phyloP scores from a whole-genome alignment of 1,140 invertebrate genomes.

The Drepana arcuata region DNA sequence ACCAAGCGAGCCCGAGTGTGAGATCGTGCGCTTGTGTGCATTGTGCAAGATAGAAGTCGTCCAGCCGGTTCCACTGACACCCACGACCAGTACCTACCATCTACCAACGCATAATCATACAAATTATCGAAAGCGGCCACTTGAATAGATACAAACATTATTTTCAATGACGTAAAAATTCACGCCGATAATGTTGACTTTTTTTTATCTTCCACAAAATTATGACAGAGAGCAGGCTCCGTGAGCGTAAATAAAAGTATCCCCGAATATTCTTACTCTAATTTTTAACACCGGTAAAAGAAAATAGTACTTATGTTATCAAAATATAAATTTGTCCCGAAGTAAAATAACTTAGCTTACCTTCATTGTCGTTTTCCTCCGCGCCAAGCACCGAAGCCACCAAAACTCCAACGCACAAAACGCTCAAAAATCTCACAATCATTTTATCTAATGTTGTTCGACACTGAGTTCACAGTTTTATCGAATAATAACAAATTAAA shows the following conservation, averaged over 20 bases:
- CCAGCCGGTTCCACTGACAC: constrained; percentile 32
- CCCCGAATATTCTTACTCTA: constrained; percentile 7
- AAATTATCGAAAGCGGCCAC: constrained; percentile 6
- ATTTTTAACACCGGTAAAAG: constrained; percentile 9
- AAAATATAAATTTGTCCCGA: too few relatives aligned
- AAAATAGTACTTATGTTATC: constrained; percentile 16
- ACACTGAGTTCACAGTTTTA: constrained; percentile 60
- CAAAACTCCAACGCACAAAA: constrained; percentile 62
- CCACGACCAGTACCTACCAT: constrained; percentile 14
- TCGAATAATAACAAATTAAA: constrained; percentile 55
- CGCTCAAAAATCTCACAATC: constrained; percentile 66
- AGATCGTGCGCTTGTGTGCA: constrained; percentile 16
- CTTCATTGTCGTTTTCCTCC: constrained; percentile 66
- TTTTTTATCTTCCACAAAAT: too few relatives aligned
- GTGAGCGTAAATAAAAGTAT: constrained; percentile 9
- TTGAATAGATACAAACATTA: too few relatives aligned
- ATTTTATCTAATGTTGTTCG: constrained; percentile 55
- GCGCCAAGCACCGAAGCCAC: constrained; percentile 52
- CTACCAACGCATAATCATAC: constrained; percentile 7
- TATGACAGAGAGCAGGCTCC: constrained; percentile 11
- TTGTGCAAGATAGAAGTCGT: constrained; percentile 23
- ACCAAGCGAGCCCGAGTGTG: constrained; percentile 1
- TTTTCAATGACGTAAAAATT: too few relatives aligned
- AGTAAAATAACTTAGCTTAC: constrained; percentile 43
- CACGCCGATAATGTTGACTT: too few relatives aligned